Base-by-base conservation (phyloP, 2,888 invertebrate species). In the Leptinotarsa tumamoca region DNA sequence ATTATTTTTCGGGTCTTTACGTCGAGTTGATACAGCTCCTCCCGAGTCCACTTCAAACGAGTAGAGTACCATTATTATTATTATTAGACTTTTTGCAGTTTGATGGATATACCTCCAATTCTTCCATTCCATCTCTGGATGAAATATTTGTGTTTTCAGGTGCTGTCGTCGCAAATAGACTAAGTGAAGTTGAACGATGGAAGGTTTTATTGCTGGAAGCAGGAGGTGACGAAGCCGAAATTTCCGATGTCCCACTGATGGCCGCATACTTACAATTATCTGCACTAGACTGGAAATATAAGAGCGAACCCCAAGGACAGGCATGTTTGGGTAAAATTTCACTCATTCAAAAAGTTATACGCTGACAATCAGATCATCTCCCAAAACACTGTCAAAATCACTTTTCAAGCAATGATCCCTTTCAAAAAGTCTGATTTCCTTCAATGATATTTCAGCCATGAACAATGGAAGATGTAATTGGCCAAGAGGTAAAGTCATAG, bases 401-500 rank as follows among this genome's bases (percentile, higher is more conserved):
- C 43, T 43, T 43, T 0, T 43, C 43, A 43, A 10, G 3, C 43
- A 10, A 43, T 43, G 10, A 43, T 43, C 52, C 1, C 52, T 52
- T 52, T 52, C n/a, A 52, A n/a, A 43, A 43, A 10, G 43, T 43
- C 43, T 43, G 3, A 43, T 43, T 43, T 10, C 2, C 43, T 43
- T 43, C 10, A 43, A 43, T 43, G 5, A 10, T 1, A 43, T 43
- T 43, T 3, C 88, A 95, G 96, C 95, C 5, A 96, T 96, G 96
- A 93, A 93, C 83, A 92, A 93, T 52, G 93, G 94, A 10, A 91
- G 96, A 50, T 96, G 96, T 87, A 96, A 96, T 88, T 96, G 96
- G 96, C 96, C 96, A 0, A 90, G 98, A 23, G 97, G 98, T 1
- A 97, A 97, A 87, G 96, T 96, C 0, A 90, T 98, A 3, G 98